Conservation (phyloP, 2,113 vertebrate species). For the Dendropsophus ebraccatus region DNA sequence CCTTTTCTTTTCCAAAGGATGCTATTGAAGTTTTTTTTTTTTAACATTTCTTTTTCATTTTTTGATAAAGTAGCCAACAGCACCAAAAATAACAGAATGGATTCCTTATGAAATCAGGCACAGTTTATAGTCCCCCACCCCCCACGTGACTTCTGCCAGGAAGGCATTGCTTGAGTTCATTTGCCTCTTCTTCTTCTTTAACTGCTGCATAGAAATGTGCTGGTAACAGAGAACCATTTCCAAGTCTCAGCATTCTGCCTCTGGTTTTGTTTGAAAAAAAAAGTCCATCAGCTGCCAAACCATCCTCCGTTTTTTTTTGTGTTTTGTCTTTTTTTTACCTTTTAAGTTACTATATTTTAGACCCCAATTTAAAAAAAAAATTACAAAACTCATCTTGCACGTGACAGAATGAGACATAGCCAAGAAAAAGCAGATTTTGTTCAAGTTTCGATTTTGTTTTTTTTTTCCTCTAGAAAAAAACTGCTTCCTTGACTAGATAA, state of each 20-base stretch:
- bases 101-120: constrained; percentile 96
- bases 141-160: constrained; percentile 76
- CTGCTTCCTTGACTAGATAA: constrained; percentile 80
- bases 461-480: constrained; percentile 76
- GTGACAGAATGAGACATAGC: constrained; percentile 80
- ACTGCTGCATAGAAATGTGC: constrained; percentile 85
- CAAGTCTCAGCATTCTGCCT: constrained; percentile 71
- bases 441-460: constrained; percentile 84
- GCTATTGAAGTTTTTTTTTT: constrained; percentile 77
- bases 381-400: constrained; percentile 77
- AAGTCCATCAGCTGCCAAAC: constrained; percentile 77
- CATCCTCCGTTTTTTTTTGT: constrained; percentile 68
- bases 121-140: constrained; percentile 80
- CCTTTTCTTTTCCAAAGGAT: constrained; percentile 74
- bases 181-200: constrained; percentile 63
- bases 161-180: constrained; percentile 71
- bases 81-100: constrained; percentile 93
- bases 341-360: constrained; percentile 52
- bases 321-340: constrained; percentile 15
- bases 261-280: constrained; percentile 68
- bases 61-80: constrained; percentile 96
- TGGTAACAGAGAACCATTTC: constrained; percentile 79
- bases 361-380: constrained; percentile 69
- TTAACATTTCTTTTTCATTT: constrained; percentile 73
- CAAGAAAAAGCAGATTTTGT: constrained; percentile 85